A percentile compares a stretch with the other conserved stretches of the same genome.
Conservation (phyloP, 2,797 vertebrate species). For the Microcaecilia unicolor region DNA sequence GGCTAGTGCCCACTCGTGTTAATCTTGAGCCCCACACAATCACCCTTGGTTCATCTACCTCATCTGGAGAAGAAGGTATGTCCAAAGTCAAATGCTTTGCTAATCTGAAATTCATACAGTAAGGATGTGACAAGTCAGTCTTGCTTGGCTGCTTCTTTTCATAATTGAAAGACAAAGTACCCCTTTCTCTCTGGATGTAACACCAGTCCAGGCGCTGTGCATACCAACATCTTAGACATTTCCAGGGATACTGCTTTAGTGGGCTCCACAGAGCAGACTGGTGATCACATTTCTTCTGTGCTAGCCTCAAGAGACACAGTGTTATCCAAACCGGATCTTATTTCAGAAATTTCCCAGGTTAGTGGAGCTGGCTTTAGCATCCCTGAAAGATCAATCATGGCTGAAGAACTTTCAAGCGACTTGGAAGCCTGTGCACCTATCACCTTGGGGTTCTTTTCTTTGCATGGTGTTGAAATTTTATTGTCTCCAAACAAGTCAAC, state of each 20-base stretch:
- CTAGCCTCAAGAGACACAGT: slow-evolving; percentile 44
- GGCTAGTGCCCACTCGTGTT: no score
- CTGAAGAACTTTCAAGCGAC: slow-evolving; percentile 18
- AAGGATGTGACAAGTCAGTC: rapidly evolving
- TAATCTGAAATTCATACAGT: rapidly evolving
- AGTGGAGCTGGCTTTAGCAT: slow-evolving; percentile 28
- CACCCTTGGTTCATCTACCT: no score
- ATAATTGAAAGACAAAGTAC: not conserved
- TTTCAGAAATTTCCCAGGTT: slow-evolving; percentile 64
- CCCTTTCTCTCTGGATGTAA: not conserved
- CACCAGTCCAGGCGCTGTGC: slow-evolving; percentile 9
- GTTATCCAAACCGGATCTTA: slow-evolving; percentile 44
- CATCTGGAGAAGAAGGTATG: not conserved
- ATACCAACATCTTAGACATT: not conserved
- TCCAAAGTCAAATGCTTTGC: not conserved
- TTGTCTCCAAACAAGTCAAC: not conserved
- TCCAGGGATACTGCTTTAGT: no score
- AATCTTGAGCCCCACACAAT: no score
- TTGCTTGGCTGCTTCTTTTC: not conserved
- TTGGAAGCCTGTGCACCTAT: slow-evolving; percentile 17
- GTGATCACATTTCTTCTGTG: slow-evolving; percentile 19
- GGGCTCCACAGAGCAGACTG: slow-evolving; percentile 27
- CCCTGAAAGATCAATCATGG: slow-evolving; percentile 22
- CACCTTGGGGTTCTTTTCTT: slow-evolving; percentile 13
- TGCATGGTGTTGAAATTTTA: slow-evolving; percentile 61